A percentile compares a stretch with the other conserved stretches of the same genome.
phyloP scores from a whole-genome alignment of 2,113 vertebrate species.

The Syrrhaptes paradoxus region DNA sequence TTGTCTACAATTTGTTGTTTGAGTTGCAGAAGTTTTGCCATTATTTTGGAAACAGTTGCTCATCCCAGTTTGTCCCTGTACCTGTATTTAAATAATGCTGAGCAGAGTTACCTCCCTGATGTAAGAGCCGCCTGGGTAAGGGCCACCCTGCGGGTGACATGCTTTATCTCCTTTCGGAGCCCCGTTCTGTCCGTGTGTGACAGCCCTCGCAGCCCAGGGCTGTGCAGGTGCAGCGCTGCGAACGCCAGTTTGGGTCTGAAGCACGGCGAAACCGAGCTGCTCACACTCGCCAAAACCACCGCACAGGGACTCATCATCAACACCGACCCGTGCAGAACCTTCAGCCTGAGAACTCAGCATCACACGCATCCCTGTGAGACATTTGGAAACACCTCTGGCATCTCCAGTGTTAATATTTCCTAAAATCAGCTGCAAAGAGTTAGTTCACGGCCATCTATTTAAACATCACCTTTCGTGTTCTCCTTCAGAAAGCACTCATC shows the following conservation, averaged over 20 bases:
- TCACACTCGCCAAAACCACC: neutral
- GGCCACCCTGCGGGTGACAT: neutral
- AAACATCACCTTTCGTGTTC: neutral
- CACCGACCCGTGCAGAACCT: neutral
- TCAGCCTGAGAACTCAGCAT: neutral
- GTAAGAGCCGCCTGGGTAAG: neutral
- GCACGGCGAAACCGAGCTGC: neutral
- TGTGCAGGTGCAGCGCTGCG: neutral
- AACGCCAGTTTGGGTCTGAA: neutral
- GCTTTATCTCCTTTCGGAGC: neutral
- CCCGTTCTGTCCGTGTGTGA: neutral
- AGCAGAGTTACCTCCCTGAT: neutral
- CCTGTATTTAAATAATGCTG: accelerated
- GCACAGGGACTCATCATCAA: accelerated
- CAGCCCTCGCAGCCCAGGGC: neutral
- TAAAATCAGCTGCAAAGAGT: neutral
- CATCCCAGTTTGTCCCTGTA: neutral
- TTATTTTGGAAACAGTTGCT: neutral
- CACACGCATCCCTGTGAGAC: accelerated
- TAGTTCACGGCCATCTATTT: neutral
- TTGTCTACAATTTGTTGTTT: neutral
- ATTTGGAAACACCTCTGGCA: neutral
- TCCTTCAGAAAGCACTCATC: neutral
- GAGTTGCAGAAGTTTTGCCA: neutral
- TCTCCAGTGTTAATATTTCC: neutral